Evolutionary conservation across 2,797 vertebrate species (phyloP).

Genomic region (Erpetoichthys calabaricus): DNA sequence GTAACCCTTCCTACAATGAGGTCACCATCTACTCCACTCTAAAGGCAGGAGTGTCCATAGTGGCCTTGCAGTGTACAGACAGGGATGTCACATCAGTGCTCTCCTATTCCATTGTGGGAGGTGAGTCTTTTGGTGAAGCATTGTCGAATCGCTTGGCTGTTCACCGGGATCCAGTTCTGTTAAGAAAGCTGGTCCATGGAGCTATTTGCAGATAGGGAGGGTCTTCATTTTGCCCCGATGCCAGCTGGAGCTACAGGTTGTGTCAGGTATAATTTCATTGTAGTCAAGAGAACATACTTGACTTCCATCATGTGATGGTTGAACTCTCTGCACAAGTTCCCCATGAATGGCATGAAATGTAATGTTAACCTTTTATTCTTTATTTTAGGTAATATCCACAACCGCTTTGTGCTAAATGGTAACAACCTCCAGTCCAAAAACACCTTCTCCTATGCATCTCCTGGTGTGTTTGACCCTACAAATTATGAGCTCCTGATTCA

Average conservation of each 20-base stretch:
- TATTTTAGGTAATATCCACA: constrained; percentile 31
- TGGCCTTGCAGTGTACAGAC: constrained; percentile 22
- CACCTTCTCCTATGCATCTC: constrained; percentile 3
- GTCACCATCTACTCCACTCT: constrained; percentile 19
- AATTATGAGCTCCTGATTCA: constrained; percentile 29
- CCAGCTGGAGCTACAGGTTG: too few relatives aligned
- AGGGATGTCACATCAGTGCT: constrained; percentile 19
- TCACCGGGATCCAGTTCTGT: too few relatives aligned
- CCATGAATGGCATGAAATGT: too few relatives aligned
- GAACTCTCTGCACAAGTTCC: too few relatives aligned
- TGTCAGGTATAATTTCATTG: too few relatives aligned
- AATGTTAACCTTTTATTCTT: too few relatives aligned
- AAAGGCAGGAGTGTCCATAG: constrained; percentile 8
- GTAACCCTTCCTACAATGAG: constrained; percentile 29
- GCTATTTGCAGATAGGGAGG: too few relatives aligned
- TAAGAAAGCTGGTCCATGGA: too few relatives aligned
- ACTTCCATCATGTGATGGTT: too few relatives aligned
- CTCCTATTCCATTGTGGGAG: constrained; percentile 31
- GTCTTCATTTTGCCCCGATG: too few relatives aligned
- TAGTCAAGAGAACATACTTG: too few relatives aligned
- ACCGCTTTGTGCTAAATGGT: constrained; percentile 24
- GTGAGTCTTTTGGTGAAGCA: constrained; percentile 20
- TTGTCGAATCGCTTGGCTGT: too few relatives aligned
- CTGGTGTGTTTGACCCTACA: constrained; percentile 19
- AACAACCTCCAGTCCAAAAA: constrained; percentile 15